Percentiles rank a stretch among this genome's conserved stretches.
phyloP scores from a whole-genome alignment of 2,888 invertebrate species.

The Cryptus viduatorius region DNA sequence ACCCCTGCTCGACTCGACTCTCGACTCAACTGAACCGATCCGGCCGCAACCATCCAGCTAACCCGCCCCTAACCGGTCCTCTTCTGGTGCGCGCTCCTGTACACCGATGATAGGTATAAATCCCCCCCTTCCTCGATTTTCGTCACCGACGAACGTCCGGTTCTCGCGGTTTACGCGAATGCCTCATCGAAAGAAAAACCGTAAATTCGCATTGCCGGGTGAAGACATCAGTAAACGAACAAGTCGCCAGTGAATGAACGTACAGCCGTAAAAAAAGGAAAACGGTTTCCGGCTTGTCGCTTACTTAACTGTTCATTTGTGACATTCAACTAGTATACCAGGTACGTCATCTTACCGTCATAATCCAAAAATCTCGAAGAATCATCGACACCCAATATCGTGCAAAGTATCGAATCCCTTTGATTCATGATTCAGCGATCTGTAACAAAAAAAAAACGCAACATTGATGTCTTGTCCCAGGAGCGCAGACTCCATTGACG shows the following conservation, averaged over 20 bases:
- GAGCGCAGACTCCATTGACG: background rate
- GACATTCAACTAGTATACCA: too few species aligned
- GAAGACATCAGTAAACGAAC: background rate
- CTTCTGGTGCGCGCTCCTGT: constrained; percentile 63
- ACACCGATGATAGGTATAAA: constrained; percentile 56
- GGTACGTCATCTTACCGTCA: too few species aligned
- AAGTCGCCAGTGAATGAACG: background rate
- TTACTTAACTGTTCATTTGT: too few species aligned
- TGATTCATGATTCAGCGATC: too few species aligned
- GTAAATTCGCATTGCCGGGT: background rate
- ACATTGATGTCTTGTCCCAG: too few species aligned
- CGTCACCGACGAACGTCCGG: constrained; percentile 40
- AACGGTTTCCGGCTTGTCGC: too few species aligned
- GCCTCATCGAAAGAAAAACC: constrained; percentile 11
- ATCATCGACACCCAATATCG: too few species aligned
- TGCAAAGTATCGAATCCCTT: too few species aligned
- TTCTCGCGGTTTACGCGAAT: constrained; percentile 40
- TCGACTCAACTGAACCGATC: constrained; percentile 82
- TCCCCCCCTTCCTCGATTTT: constrained; percentile 48
- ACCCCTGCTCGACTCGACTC: constrained; percentile 83
- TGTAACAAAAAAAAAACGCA: too few species aligned
- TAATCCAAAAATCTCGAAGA: too few species aligned
- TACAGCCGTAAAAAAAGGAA: background rate
- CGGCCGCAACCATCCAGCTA: constrained; percentile 79
- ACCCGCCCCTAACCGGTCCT: constrained; percentile 71